Base-by-base conservation (phyloP, 2,113 vertebrate species). In the Paedocypris sp. region DNA sequence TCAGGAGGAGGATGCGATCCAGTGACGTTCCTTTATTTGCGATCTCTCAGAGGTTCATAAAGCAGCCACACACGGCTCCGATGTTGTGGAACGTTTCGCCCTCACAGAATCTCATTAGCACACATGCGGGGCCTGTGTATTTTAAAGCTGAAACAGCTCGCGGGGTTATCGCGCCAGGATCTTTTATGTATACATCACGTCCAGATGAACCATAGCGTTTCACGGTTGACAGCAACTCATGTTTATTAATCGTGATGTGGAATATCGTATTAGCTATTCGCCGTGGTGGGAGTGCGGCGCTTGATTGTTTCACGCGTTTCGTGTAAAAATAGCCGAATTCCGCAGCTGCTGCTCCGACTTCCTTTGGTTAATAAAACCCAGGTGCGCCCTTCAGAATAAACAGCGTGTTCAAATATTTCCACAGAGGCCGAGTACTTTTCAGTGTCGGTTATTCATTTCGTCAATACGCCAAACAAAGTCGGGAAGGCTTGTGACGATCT, bases 351-450 rank as follows among this genome's bases (percentile, higher is more conserved):
- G 60, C 33, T 62, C 45, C 23, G 33, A 50, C 48, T 62, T 63
- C 62, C 51, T 57, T 62, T 28, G 26, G 46, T 67, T 69, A 68
- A 69, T 62, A 63, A 62, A 47, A 60, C 25, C 67, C 70, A 75
- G 69, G 66, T 72, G 73, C 49, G 43, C 49, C 66, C 64, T 64
- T 64, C 58, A 70, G 67, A 75, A 72, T 64, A 72, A 75, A 75
- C 60, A 67, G 31, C 47, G 5, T 53, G 64, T 62, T 72, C 47
- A 72, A 74, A 74, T 74, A 74, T 70, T 74, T 71, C 66, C 62
- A 66, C 69, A 15, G 60, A 67, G 60, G 60, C 60, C 6, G 43
- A 71, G 60, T 47, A 53, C 62, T 66, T 60, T 68, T 68, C 58
- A 71, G 50, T 68, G 72, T 65, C 65, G 71, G 62, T 36, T 43